Evolutionary conservation across 2,113 vertebrate genomes (phyloP).

Genomic region (Hippolais icterina): DNA sequence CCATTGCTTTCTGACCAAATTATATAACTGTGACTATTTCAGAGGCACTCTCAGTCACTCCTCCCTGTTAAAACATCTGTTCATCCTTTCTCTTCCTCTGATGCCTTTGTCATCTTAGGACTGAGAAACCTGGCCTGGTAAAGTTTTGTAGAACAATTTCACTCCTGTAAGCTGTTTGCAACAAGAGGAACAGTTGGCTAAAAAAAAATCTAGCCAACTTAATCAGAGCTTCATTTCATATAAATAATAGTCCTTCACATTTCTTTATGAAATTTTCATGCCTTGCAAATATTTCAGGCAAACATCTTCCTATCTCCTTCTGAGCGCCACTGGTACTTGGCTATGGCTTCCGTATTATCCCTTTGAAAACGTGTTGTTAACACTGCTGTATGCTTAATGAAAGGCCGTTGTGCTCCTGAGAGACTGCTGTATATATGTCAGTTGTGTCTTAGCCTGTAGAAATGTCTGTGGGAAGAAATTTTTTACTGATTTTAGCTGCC

Average conservation of each 20-base stretch:
- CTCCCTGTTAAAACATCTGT: background rate
- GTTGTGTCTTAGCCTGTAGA: background rate
- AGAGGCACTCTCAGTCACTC: background rate
- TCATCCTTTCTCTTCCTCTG: background rate
- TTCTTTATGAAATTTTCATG: background rate
- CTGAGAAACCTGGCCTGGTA: background rate
- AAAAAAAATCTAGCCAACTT: background rate
- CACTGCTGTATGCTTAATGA: background rate
- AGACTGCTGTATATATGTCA: background rate
- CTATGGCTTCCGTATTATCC: background rate
- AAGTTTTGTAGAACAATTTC: background rate
- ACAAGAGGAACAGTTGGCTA: background rate
- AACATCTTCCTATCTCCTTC: background rate
- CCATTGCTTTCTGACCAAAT: background rate
- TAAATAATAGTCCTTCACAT: background rate
- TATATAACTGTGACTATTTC: background rate
- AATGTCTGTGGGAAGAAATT: background rate
- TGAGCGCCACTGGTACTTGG: background rate
- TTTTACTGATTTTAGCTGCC: background rate
- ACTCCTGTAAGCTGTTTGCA: background rate
- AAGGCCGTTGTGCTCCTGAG: background rate
- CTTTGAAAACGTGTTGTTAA: background rate
- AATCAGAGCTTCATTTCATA: background rate
- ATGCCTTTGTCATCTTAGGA: background rate
- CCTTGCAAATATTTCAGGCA: background rate